These are phyloP conservation scores for Coelinius sp. DNA, from an alignment of 2,888 invertebrate genomes.

Conservation along the genomic window DNA sequence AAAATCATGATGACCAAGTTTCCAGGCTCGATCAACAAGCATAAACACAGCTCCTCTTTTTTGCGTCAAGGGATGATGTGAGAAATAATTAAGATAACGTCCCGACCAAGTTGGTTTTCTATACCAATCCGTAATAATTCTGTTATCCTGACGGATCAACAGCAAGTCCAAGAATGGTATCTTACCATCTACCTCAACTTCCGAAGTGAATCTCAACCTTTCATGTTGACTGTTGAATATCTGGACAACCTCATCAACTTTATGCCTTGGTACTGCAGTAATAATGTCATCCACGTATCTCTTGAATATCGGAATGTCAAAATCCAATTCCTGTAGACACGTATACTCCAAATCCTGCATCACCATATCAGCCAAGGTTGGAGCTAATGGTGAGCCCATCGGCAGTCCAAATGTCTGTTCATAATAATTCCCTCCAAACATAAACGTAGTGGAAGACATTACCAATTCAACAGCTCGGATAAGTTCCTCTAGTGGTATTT, in stretches of 20 bases:
- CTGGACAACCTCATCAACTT: background rate
- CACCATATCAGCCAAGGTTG: background rate
- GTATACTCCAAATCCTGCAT: background rate
- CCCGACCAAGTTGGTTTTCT: background rate
- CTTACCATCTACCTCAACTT: no score
- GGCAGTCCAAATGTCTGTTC: conserved; percentile 27
- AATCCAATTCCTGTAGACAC: background rate
- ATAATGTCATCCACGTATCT: no score
- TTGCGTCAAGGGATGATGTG: no score
- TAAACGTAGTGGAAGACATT: conserved; percentile 5
- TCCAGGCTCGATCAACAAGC: background rate
- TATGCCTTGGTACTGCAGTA: background rate
- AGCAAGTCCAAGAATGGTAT: no score
- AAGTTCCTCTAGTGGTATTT: background rate
- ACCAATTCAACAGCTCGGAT: conserved; percentile 12
- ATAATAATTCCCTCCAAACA: background rate
- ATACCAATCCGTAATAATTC: background rate
- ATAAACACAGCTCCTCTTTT: background rate
- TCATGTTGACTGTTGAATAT: background rate
- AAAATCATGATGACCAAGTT: background rate
- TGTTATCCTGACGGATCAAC: background rate
- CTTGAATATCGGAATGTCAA: no score
- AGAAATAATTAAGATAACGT: no score
- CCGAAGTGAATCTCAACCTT: background rate
- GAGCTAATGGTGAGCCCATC: conserved; percentile 38